A percentile compares a stretch with the other conserved stretches of the same genome.
These are phyloP conservation scores for Drosophila pallidifrons DNA, from an alignment of 1,140 invertebrate species.

Conservation along the genomic window DNA sequence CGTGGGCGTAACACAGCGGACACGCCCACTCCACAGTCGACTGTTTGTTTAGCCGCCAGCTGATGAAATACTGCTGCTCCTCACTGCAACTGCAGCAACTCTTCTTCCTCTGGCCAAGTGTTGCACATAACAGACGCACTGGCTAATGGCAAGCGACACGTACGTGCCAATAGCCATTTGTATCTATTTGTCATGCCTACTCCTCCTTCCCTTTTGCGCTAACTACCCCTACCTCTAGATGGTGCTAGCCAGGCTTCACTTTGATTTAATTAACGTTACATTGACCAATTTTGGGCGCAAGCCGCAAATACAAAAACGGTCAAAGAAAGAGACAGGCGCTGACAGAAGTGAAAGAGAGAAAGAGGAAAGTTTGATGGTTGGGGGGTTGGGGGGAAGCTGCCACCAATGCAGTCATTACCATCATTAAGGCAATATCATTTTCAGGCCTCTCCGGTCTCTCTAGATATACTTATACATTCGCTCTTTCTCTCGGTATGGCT, in stretches of 20 bases:
- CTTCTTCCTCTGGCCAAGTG: constrained; percentile 33
- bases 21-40: constrained; percentile 24
- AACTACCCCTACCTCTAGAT: background rate
- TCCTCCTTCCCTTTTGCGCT: background rate
- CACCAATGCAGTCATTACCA: constrained; percentile 80
- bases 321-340: constrained; percentile 18
- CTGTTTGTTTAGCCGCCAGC: constrained; percentile 38
- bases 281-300: constrained; percentile 79
- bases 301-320: constrained; percentile 60
- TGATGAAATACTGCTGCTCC: constrained; percentile 18
- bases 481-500: constrained; percentile 15
- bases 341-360: background rate
- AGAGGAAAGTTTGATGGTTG: background rate
- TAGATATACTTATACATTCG: background rate
- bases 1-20: constrained; percentile 37
- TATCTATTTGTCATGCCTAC: constrained; percentile 76
- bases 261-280: constrained; percentile 83
- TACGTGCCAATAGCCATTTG: constrained; percentile 82
- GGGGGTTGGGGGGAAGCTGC: constrained; percentile 18
- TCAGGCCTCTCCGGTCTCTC: constrained; percentile 60
- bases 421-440: constrained; percentile 84
- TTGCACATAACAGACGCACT: constrained; percentile 66
- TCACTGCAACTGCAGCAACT: background rate
- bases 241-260: constrained; percentile 47
- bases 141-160: constrained; percentile 79